Evolutionary conservation across 2,888 invertebrate genomes (phyloP).

Genomic region (Apodemia mormo): DNA sequence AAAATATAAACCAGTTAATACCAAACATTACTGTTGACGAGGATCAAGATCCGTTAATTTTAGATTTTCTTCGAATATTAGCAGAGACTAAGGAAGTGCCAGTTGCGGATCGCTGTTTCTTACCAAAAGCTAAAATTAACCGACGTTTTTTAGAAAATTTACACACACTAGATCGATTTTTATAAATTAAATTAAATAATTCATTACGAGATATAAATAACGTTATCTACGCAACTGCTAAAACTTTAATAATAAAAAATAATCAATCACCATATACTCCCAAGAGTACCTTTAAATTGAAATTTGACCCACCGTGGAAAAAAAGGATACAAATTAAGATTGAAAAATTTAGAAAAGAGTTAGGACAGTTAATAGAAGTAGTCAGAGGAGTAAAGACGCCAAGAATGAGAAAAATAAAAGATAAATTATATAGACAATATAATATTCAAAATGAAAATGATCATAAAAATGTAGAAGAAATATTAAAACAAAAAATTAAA

Average conservation of each 20-base stretch:
- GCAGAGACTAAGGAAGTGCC: not conserved
- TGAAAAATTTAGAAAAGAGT: not conserved
- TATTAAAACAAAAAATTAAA: too few relatives aligned
- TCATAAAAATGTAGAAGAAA: too few relatives aligned
- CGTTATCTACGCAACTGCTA: not conserved
- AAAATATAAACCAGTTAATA: not conserved
- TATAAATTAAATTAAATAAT: not conserved
- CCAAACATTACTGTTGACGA: not conserved
- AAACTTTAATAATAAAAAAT: not conserved
- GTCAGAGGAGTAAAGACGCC: conserved; percentile 24
- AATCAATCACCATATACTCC: not conserved
- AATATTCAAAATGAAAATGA: too few relatives aligned
- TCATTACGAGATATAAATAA: not conserved
- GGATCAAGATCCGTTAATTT: not conserved
- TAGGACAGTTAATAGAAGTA: conserved; percentile 19
- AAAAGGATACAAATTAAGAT: not conserved
- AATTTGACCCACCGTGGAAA: not conserved
- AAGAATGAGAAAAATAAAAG: not conserved
- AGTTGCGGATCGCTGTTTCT: not conserved
- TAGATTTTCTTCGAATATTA: not conserved
- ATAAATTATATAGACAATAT: too few relatives aligned
- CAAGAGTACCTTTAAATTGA: not conserved
- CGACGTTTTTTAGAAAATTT: not conserved
- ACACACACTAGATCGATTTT: not conserved
- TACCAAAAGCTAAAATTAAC: not conserved